Evolutionary conservation across 2,797 vertebrate genomes (phyloP), one percentile per base, ranked within the genome.

Genomic region (Onychomys leucogaster): DNA sequence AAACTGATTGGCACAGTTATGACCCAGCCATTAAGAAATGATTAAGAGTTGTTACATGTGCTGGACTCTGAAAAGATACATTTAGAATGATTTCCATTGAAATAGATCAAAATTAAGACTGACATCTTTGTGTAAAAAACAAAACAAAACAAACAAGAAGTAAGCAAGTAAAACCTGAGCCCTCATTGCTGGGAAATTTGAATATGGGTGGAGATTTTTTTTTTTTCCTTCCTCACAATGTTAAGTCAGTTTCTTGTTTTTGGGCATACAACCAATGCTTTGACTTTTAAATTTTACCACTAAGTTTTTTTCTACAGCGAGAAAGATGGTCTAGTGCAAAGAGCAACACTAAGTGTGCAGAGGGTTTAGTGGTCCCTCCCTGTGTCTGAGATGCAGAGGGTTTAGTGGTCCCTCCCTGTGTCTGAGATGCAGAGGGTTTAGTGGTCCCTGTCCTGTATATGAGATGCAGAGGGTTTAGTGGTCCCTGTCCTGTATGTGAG

Each of bases 51-150:
- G 32, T 65, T 93, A 46, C 82, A 87, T 23, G 49, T 77, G 27
- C 76, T 76, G 49, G 8, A 43, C 57, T 84, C 81, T 87, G 73
- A 37, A 95, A 78, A 73, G 41, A n/a, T 27, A 52, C 16, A 67
- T 75, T 93, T 89, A 75, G 67, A 80, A 94, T 96, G 52, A 83
- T 89, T 94, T 87, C 89, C n/a, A 43, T n/a, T 86, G 52, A 82
- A 76, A 85, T 59, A 77, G 78, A 65, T 78, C 89, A 61, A 88
- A 52, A 73, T 94, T 77, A 85, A 93, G 85, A 59, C 88, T 65
- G 84, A 94, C 29, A 57, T 85, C 59, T 96, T 57, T 94, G 21
- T 86, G 52, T 90, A 84, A 43, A 86, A 93, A 82, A 49, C 43
- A 87, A 71, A 65, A 2, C 41, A 34, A 34, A 65, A 4, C 43